Evolutionary conservation across 2,888 invertebrate species (phyloP).

Genomic region (Stenurella melanura): DNA sequence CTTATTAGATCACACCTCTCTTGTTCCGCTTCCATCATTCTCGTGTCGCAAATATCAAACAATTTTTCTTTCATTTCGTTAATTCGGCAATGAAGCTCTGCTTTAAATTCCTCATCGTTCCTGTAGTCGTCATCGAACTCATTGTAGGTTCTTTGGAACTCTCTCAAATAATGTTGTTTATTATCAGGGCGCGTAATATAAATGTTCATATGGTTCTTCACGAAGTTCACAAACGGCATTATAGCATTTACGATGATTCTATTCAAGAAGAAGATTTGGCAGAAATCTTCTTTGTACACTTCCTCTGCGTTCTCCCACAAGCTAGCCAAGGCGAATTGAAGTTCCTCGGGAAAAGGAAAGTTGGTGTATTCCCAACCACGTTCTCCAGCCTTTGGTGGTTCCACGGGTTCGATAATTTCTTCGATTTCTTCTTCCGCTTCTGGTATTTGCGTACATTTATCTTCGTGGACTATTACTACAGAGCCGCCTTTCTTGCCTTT

Average conservation of each 20-base stretch:
- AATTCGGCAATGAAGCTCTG: slow-evolving; percentile 76
- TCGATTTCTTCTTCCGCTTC: slow-evolving; percentile 58
- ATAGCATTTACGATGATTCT: slow-evolving; percentile 76
- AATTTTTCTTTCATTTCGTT: slow-evolving; percentile 72
- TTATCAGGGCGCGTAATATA: slow-evolving; percentile 76
- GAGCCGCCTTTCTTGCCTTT: slow-evolving; percentile 41
- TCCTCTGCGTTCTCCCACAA: slow-evolving; percentile 73
- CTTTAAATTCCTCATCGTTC: slow-evolving; percentile 76
- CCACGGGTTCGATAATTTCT: slow-evolving; percentile 47
- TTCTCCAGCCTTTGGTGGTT: slow-evolving; percentile 65
- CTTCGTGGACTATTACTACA: slow-evolving; percentile 59
- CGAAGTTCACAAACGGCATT: slow-evolving; percentile 76
- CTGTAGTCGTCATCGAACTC: slow-evolving; percentile 78
- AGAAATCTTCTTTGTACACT: slow-evolving; percentile 74
- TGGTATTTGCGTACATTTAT: slow-evolving; percentile 68
- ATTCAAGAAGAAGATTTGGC: slow-evolving; percentile 76
- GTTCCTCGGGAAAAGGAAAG: slow-evolving; percentile 63
- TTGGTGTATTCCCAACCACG: slow-evolving; percentile 70
- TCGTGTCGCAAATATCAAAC: slow-evolving; percentile 76
- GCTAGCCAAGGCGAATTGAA: slow-evolving; percentile 68
- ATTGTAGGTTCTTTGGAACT: slow-evolving; percentile 79
- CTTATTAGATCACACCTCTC: slow-evolving; percentile 75
- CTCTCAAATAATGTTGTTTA: slow-evolving; percentile 76
- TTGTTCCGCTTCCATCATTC: slow-evolving; percentile 75
- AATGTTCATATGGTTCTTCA: slow-evolving; percentile 76